Evolutionary conservation across 1,140 invertebrate species (phyloP), one percentile per base, ranked within the genome.

Genomic region (Caenorhabditis inopinata): DNA sequence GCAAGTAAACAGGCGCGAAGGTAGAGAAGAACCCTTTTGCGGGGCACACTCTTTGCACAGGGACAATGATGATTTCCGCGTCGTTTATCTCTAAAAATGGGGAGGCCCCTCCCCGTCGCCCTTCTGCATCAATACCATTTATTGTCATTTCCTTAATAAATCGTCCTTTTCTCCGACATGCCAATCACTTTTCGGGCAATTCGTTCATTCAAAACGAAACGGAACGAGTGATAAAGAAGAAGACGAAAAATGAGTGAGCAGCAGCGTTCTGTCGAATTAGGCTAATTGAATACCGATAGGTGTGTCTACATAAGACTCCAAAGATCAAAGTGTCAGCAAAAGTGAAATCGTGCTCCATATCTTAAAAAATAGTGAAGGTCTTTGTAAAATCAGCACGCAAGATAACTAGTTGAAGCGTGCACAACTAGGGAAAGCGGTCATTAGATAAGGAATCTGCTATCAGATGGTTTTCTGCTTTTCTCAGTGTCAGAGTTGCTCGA

Each of bases 1-100:
- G 58, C 32, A 68, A 68, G 58, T 68, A 68, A 68, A 68, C 58
- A 68, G 58, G 58, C 58, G 58, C 58, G 32, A 58, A 32, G n/a
- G 27, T 23, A 48, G n/a, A 53, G 49, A 27, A n/a, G n/a, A 42
- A 42, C 38, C 38, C 14, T 42, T 12, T 42, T 18, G 2, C 11
- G 7, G 25, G 25, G 18, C 48, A 51, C 11, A 23, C 48, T 23
- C 58, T 53, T 58, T 58, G 51, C 51, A 58, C 51, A 53, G n/a
- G n/a, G n/a, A 42, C 38, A 42, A 42, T 42, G 38, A 62, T 16
- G 32, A 68, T 68, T 68, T 68, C 58, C 32, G 58, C 58, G 29
- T 42, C 58, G 58, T 68, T 68, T 68, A 68, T 68, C 58, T 32
- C 32, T 6, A 18, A 1, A 29, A 6, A 16, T 7, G n/a, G n/a